Evolutionary conservation across 2,888 invertebrate species (phyloP), one percentile per base, ranked within the genome.

Genomic region (Oscheius sp.): DNA sequence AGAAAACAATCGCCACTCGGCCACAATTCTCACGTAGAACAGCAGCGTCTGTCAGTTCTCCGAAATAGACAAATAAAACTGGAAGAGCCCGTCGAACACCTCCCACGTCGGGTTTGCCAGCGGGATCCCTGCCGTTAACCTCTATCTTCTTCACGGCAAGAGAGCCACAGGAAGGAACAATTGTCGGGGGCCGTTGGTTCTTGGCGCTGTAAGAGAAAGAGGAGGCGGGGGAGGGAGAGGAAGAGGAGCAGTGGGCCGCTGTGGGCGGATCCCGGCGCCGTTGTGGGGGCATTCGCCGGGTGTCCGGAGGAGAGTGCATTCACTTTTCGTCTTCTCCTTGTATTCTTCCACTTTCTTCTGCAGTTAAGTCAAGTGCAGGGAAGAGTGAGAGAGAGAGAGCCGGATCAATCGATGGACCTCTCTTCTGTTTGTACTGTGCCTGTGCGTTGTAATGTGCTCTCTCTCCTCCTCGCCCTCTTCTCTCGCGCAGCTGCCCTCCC

Each of bases 381-480:
- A n/a, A 35, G 35, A 49, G 49, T n/a, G 6, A 49, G 49, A 13
- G 18, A 49, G 49, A n/a, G 6, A 21, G 21, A 55, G 55, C 55
- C 55, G 23, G 16, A 55, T 13, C 55, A 9, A 55, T 61, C 43
- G 43, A 61, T 61, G 41, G 61, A 61, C 41, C 61, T 16, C 61
- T 61, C 61, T 35, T 61, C 21, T 61, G 45, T 61, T 61, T 61
- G 61, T 61, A 61, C 61, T 61, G 61, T 61, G 61, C 43, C 61
- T 41, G 58, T 27, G 61, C 43, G 61, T 61, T 61, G 61, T 61
- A 61, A 61, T 61, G 61, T 61, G 61, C 61, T 61, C 61, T 61
- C 61, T 43, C 25, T 55, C 55, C 25, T 21, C 55, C 55, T 25
- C 55, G 41, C 21, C 55, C 25, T 21, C 55, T 21, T 25, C 55